A percentile compares a stretch with the other conserved stretches of the same genome.
phyloP scores from a whole-genome alignment of 1,140 invertebrate species.

The Eubasilissa regina region DNA sequence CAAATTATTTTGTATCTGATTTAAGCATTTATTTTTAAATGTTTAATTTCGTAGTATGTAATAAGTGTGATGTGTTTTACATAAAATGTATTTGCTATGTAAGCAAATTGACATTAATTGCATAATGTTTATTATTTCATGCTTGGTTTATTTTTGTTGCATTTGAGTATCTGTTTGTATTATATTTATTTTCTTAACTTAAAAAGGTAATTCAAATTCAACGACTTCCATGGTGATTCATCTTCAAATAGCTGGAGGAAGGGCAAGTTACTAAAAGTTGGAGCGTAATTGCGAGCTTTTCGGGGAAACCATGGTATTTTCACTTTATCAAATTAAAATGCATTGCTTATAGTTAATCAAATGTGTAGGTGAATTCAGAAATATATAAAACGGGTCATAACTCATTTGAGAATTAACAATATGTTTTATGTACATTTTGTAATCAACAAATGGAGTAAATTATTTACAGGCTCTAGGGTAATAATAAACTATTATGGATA shows the following conservation, averaged over 20 bases:
- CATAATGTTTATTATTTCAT: background rate
- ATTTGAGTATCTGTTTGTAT: conserved; percentile 30
- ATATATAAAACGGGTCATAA: no score
- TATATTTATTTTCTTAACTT: conserved; percentile 23
- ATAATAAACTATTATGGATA: no score
- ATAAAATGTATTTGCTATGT: conserved; percentile 1
- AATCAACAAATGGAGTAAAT: no score
- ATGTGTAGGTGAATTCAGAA: background rate
- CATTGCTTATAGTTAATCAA: conserved; percentile 10
- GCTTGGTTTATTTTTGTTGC: conserved; percentile 15
- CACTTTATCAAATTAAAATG: background rate
- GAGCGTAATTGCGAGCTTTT: background rate
- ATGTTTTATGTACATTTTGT: no score
- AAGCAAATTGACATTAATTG: background rate
- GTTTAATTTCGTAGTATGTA: no score
- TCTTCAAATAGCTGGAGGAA: conserved; percentile 18
- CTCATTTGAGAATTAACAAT: no score
- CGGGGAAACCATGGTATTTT: background rate
- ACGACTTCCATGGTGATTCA: background rate
- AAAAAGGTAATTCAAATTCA: conserved; percentile 16
- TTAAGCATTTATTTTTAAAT: conserved; percentile 1
- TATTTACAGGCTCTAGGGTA: no score
- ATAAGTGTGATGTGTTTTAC: background rate
- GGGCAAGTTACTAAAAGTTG: conserved; percentile 1
- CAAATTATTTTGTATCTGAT: background rate